Conservation (phyloP, 1,140 invertebrate genomes). For the Antheraea pernyi region DNA sequence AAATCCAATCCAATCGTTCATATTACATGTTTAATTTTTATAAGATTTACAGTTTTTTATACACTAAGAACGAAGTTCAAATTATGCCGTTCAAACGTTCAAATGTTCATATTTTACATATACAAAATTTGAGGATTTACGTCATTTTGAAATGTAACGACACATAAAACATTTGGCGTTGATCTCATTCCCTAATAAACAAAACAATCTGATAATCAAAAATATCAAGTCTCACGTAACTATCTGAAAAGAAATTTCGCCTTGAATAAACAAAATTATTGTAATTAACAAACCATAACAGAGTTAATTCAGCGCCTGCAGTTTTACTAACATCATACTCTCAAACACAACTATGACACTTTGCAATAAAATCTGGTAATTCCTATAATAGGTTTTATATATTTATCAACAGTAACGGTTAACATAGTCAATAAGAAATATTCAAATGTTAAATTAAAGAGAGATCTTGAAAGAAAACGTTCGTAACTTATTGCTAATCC, state of each 20-base stretch:
- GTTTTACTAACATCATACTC: slow-evolving; percentile 9
- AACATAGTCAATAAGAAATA: not conserved
- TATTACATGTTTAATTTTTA: too few relatives aligned
- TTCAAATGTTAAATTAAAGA: not conserved
- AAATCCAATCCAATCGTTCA: too few relatives aligned
- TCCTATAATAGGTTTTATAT: not conserved
- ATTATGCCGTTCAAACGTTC: too few relatives aligned
- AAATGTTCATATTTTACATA: too few relatives aligned
- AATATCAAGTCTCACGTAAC: too few relatives aligned
- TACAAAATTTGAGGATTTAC: too few relatives aligned
- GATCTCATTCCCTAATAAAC: not conserved
- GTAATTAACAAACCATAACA: too few relatives aligned
- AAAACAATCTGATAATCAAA: too few relatives aligned
- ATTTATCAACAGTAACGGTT: not conserved
- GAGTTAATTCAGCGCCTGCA: not conserved
- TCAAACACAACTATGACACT: not conserved
- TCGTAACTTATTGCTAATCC: not conserved
- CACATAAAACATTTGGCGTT: not conserved
- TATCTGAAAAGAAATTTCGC: not conserved
- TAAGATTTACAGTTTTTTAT: too few relatives aligned
- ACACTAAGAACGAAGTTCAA: too few relatives aligned
- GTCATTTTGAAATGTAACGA: not conserved
- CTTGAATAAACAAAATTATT: too few relatives aligned
- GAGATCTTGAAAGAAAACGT: not conserved
- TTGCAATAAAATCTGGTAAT: not conserved